Percentiles rank a stretch among this genome's conserved stretches.
These are phyloP conservation scores for Ciconia nigra DNA, from an alignment of 2,797 vertebrate species.

Conservation along the genomic window DNA sequence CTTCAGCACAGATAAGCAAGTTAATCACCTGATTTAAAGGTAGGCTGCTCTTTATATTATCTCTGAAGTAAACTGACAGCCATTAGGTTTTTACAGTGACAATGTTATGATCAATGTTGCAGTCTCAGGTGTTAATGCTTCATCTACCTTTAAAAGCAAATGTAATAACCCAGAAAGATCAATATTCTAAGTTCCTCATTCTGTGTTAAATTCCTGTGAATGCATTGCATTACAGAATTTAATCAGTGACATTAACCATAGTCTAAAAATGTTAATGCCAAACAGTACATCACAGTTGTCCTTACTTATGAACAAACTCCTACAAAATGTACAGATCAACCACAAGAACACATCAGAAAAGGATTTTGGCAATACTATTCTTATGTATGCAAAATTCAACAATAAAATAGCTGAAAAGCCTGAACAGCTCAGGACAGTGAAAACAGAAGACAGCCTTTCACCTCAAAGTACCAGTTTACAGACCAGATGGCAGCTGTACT, in stretches of 20 bases:
- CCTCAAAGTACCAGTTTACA: background rate
- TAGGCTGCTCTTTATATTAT: slow-evolving; percentile 2
- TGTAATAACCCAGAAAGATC: slow-evolving; percentile 56
- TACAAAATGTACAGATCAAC: background rate
- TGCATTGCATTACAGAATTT: background rate
- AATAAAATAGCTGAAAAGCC: background rate
- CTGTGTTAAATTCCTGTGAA: background rate
- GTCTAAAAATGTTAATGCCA: background rate
- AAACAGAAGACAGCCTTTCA: background rate
- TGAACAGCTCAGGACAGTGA: background rate
- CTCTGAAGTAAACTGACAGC: slow-evolving; percentile 9
- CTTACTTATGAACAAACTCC: background rate
- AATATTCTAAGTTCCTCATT: slow-evolving; percentile 49
- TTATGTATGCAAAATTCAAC: background rate
- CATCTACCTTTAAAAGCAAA: slow-evolving; percentile 65
- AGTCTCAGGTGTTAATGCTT: slow-evolving; percentile 43
- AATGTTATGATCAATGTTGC: slow-evolving; percentile 13
- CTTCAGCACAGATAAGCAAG: background rate
- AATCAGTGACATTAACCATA: background rate
- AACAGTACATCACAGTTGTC: background rate
- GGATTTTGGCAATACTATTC: background rate
- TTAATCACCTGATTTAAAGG: slow-evolving; percentile 42
- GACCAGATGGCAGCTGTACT: background rate
- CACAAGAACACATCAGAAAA: background rate
- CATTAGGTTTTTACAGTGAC: background rate